phyloP scores from a whole-genome alignment of 2,888 invertebrate species.

The Bembecia ichneumoniformis region DNA sequence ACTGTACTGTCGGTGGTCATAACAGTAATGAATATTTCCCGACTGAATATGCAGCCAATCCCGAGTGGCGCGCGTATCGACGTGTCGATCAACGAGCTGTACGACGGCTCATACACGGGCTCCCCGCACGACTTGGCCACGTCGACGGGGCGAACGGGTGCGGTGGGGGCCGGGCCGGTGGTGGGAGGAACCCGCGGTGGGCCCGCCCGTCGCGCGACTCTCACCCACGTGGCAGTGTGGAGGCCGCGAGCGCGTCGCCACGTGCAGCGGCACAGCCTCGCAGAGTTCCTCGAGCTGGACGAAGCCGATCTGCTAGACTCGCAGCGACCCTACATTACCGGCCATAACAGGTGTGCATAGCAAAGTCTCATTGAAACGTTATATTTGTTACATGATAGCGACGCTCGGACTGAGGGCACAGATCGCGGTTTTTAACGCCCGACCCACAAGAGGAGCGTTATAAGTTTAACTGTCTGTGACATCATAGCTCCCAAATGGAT shows the following conservation, averaged over 20 bases:
- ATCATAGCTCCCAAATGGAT: too few relatives aligned
- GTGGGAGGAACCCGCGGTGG: slow-evolving; percentile 83
- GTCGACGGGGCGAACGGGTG: slow-evolving; percentile 80
- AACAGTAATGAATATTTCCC: background rate
- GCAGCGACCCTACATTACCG: slow-evolving; percentile 90
- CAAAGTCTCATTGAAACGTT: too few relatives aligned
- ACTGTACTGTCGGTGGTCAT: background rate
- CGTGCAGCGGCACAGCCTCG: slow-evolving; percentile 78
- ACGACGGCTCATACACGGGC: slow-evolving; percentile 95
- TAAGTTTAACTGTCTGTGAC: too few relatives aligned
- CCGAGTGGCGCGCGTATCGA: slow-evolving; percentile 89
- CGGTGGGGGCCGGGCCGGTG: slow-evolving; percentile 80
- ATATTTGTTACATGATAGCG: too few relatives aligned
- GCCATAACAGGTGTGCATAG: slow-evolving; percentile 80
- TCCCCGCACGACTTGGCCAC: slow-evolving; percentile 91
- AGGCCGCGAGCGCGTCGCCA: slow-evolving; percentile 74
- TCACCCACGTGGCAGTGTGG: slow-evolving; percentile 85
- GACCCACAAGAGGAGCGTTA: too few relatives aligned
- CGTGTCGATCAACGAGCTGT: slow-evolving; percentile 94
- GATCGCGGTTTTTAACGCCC: too few relatives aligned
- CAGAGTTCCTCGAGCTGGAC: slow-evolving; percentile 90
- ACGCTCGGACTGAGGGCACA: too few relatives aligned
- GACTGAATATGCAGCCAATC: slow-evolving; percentile 69
- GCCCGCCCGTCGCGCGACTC: slow-evolving; percentile 81
- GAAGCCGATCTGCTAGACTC: slow-evolving; percentile 83